phyloP scores from a whole-genome alignment of 2,888 invertebrate genomes.

The Cryptocephalus moraei region DNA sequence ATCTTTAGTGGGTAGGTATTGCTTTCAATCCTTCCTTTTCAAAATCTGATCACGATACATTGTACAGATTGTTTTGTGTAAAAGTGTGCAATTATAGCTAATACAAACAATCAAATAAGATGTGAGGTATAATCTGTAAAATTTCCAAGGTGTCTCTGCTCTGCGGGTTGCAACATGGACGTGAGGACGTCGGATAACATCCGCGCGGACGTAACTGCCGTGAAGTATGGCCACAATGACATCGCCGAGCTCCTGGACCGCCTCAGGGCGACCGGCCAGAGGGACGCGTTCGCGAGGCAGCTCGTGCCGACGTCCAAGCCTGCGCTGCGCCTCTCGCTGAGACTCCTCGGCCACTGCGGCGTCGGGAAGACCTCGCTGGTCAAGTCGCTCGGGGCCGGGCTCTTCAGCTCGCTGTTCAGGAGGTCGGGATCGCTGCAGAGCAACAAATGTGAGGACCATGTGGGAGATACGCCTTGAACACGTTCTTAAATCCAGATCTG shows the following conservation, averaged over 20 bases:
- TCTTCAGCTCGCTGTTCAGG: constrained; percentile 55
- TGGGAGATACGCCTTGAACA: no score
- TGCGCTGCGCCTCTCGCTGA: constrained; percentile 52
- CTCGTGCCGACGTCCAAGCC: constrained; percentile 48
- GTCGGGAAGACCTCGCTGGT: constrained; percentile 62
- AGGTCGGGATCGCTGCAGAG: constrained; percentile 43
- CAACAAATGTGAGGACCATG: constrained; percentile 37
- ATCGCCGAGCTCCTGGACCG: constrained; percentile 58
- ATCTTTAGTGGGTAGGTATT: no score
- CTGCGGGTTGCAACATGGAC: constrained; percentile 61
- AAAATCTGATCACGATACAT: no score
- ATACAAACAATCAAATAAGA: no score
- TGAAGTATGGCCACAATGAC: constrained; percentile 60
- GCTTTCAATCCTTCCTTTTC: no score
- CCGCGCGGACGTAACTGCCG: constrained; percentile 65
- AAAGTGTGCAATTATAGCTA: no score
- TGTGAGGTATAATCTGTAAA: no score
- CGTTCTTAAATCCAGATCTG: no score
- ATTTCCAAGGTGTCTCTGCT: constrained; percentile 48
- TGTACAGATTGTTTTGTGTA: no score
- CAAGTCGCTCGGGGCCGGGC: constrained; percentile 56
- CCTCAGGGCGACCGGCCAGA: constrained; percentile 44
- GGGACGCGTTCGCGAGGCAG: constrained; percentile 42
- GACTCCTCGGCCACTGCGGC: constrained; percentile 57
- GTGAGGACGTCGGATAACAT: constrained; percentile 58